Percentiles rank a stretch among this genome's conserved stretches.
Conservation (phyloP, 2,888 invertebrate species). For the Polydrusus cervinus region DNA sequence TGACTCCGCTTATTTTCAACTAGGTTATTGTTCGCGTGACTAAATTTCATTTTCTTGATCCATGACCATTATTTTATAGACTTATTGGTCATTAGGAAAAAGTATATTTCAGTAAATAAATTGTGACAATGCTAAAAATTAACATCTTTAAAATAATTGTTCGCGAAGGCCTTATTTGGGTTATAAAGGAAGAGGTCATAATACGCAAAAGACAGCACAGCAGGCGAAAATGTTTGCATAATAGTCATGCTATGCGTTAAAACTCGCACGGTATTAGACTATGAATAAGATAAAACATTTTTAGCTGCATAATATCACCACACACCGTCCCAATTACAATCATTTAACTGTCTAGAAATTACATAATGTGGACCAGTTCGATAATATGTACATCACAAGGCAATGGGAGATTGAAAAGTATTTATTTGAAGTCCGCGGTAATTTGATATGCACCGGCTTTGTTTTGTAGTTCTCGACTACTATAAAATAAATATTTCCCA, state of each 20-base stretch:
- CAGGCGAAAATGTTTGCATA: too few relatives aligned
- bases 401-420: conserved; percentile 32
- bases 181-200: too few relatives aligned
- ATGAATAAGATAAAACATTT: too few relatives aligned
- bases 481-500: conserved; percentile 44
- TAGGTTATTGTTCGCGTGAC: conserved; percentile 34
- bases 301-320: too few relatives aligned
- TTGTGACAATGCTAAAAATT: background rate
- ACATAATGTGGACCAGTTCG: conserved; percentile 32
- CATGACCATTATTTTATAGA: conserved; percentile 24
- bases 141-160: background rate
- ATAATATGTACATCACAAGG: background rate
- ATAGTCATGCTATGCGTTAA: too few relatives aligned
- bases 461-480: conserved; percentile 35
- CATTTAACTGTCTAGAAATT: too few relatives aligned
- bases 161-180: too few relatives aligned
- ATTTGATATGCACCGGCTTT: conserved; percentile 44
- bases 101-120: conserved; percentile 1
- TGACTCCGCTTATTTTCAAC: conserved; percentile 5
- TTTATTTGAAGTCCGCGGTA: conserved; percentile 40
- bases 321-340: too few relatives aligned
- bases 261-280: too few relatives aligned
- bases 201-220: too few relatives aligned
- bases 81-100: conserved; percentile 38
- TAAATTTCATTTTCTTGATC: conserved; percentile 4